Evolutionary conservation across 2,888 invertebrate genomes (phyloP), one percentile per base, ranked within the genome.

Genomic region (Lycaena phlaeas): DNA sequence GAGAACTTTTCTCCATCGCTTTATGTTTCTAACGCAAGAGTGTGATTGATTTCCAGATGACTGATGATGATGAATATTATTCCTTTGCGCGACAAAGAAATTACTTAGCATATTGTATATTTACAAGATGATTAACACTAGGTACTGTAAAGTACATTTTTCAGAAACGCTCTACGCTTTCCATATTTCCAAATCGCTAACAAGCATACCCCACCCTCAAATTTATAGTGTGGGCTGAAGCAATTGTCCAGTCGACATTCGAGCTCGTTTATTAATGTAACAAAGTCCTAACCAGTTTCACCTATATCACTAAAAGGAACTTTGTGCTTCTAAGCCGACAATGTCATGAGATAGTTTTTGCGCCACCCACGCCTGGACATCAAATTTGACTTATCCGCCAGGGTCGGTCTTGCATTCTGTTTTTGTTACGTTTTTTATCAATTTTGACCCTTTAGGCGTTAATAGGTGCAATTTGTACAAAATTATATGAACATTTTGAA

Each of bases 311-410:
- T 42, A 48, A 40, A 36, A 65, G 61, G 68, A 65, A 79, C 79
- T 52, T 37, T 78, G 70, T 76, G 44, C 34, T 6, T 54, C 9
- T 52, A 55, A 61, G 49, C 40, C 43, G 64, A 63, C 79, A 84
- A 79, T 78, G 79, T 78, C 77, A 78, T 74, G 79, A 77, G 77
- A 82, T 70, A 84, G 81, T 84, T 82, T 84, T 84, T 82, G 78
- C 73, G 64, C 69, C 77, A 72, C 82, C 81, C 76, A 82, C 82
- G 61, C 72, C 56, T 53, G 69, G 50, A 64, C 71, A 74, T 76
- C 71, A 62, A 79, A 81, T 81, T 82, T 72, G 79, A 79, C 79
- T 82, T 78, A 70, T 71, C 65, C 57, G 48, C 59, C 78, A 82
- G 81, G 81, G 82, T 79, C 67, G 57, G 30, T 42, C 51, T n/a